Evolutionary conservation across 2,797 vertebrate species (phyloP), one percentile per base, ranked within the genome.

Genomic region (Alcedo quadribrachys): DNA sequence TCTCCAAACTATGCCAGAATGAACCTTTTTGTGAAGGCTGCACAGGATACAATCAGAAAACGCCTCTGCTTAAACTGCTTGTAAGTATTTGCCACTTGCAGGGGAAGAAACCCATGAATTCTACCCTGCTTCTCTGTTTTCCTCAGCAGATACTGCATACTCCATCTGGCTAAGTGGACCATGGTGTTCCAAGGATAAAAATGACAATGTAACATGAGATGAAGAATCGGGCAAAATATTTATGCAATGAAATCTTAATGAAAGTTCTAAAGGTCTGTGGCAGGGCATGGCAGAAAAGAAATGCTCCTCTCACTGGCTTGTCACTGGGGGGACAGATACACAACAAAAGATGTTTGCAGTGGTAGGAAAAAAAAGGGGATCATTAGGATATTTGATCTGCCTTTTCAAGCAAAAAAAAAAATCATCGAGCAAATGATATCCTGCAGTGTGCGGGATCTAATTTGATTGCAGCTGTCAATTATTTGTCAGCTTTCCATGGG

Each of bases 151-250:
- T 71, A 12, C 33, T 0, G 0, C 0, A 1, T 33, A 11, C 46
- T 71, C 60, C 9, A 3, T 45, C 73, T 33, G 53, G 8, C 61
- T 46, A 37, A 45, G 37, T 0, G n/a, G 61, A 45, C 48, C 18
- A 5, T 18, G 5, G 54, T 48, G 76, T 78, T 61, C 69, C 79
- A 43, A 84, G 54, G 87, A 60, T 63, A 87, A 62, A 93, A 89
- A 53, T n/a, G 21, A 30, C 37, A 6, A 5, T 28, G 87, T 81
- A 89, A 94, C 5, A 33, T 7, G 89, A 93, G 92, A 94, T 53
- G 66, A 92, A 75, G 63, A 18, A 73, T 78, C 66, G 67, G 40
- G 76, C 79, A 73, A 89, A 87, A 93, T 60, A 91, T 93, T 92
- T 87, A 35, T 2, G 51, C 70, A 48, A 91, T 78, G 75, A 83